These are phyloP conservation scores for Thereva nobilitata DNA, from an alignment of 2,888 invertebrate species.

Conservation along the genomic window DNA sequence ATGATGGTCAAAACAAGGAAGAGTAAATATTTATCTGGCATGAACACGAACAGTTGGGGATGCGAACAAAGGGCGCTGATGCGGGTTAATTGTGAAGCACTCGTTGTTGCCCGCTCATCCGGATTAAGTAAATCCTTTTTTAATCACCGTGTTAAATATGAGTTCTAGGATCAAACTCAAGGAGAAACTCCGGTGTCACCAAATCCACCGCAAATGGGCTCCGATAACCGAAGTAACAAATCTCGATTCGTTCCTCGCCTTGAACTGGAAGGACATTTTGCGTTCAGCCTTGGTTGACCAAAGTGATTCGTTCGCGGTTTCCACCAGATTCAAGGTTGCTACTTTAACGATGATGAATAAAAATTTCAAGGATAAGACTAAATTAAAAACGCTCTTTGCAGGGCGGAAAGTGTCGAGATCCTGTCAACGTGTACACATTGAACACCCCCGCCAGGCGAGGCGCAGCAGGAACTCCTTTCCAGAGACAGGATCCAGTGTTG, in stretches of 20 bases:
- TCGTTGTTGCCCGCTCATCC: too few species aligned
- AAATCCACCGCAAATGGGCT: too few species aligned
- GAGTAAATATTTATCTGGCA: too few species aligned
- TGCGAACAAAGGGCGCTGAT: too few species aligned
- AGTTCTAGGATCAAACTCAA: too few species aligned
- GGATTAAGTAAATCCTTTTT: too few species aligned
- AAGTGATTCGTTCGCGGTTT: conserved; percentile 25
- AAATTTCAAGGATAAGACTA: conserved; percentile 7
- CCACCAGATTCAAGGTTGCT: conserved; percentile 6
- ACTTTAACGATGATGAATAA: neutral
- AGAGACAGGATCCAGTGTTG: conserved; percentile 11
- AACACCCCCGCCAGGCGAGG: conserved; percentile 8
- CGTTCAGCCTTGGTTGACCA: conserved; percentile 28
- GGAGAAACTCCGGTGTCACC: too few species aligned
- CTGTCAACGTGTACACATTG: conserved; percentile 1
- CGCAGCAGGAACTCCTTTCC: conserved; percentile 4
- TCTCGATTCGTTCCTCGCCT: neutral
- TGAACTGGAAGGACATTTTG: conserved; percentile 18
- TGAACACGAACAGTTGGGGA: too few species aligned
- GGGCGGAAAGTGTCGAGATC: neutral
- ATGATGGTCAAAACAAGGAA: too few species aligned
- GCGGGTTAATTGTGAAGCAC: too few species aligned
- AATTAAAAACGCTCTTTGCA: neutral
- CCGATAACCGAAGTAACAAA: too few species aligned
- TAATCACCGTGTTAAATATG: too few species aligned